phyloP scores from a whole-genome alignment of 1,140 invertebrate species.

The Drosophila kepulauana region DNA sequence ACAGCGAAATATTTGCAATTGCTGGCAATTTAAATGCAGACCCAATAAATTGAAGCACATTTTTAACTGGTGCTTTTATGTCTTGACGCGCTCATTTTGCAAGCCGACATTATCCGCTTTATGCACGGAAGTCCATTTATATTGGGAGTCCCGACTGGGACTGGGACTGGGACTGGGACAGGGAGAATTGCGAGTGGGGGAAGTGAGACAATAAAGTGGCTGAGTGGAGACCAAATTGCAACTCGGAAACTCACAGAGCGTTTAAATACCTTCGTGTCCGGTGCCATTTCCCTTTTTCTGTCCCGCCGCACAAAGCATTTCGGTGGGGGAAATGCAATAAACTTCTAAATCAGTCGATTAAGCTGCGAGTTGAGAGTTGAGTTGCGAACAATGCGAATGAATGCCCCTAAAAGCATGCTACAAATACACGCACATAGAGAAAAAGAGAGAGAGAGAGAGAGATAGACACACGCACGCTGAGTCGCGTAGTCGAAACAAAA shows the following conservation, averaged over 20 bases:
- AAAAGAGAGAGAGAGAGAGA: background rate
- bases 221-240: conserved; percentile 38
- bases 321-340: conserved; percentile 68
- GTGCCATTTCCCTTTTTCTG: conserved; percentile 57
- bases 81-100: conserved; percentile 53
- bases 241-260: conserved; percentile 48
- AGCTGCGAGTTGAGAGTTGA: conserved; percentile 61
- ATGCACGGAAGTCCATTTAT: conserved; percentile 79
- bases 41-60: conserved; percentile 69
- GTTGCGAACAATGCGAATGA: conserved; percentile 58
- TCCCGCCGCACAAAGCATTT: conserved; percentile 18
- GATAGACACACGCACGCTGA: background rate
- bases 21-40: conserved; percentile 67
- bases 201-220: conserved; percentile 64
- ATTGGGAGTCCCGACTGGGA: conserved; percentile 41
- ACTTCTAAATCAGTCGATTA: conserved; percentile 82
- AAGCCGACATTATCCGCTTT: conserved; percentile 63
- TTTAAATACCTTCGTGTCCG: conserved; percentile 78
- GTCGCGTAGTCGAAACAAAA: conserved; percentile 43
- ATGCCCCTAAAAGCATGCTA: conserved; percentile 62
- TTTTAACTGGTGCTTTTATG: conserved; percentile 63
- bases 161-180: background rate
- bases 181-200: background rate
- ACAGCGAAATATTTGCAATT: conserved; percentile 42
- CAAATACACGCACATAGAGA: background rate